Evolutionary conservation across 2,888 invertebrate genomes (phyloP).

Genomic region (Drosophila emarginata): DNA sequence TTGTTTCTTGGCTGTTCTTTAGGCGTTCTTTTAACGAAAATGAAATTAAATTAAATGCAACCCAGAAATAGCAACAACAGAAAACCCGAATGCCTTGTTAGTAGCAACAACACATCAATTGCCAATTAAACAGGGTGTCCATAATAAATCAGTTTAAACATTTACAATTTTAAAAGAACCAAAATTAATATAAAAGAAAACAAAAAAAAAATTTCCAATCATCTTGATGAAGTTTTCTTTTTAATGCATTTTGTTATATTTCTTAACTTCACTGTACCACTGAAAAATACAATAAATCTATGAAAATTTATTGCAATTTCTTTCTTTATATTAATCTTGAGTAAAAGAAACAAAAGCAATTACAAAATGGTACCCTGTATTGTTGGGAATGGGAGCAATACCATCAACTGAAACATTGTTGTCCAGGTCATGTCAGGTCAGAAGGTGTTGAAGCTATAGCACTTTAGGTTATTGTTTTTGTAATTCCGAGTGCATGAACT

Average conservation of each 20-base stretch:
- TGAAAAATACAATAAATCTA: too few species aligned
- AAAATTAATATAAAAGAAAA: too few species aligned
- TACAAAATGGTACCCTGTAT: constrained; percentile 17
- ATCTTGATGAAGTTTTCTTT: too few species aligned
- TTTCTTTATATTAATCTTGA: too few species aligned
- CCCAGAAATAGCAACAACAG: constrained; percentile 54
- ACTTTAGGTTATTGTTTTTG: constrained; percentile 5
- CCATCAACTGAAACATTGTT: constrained; percentile 32
- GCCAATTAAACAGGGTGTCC: constrained; percentile 12
- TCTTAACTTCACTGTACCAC: too few species aligned
- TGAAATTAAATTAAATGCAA: constrained; percentile 70
- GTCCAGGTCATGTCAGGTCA: constrained; percentile 37
- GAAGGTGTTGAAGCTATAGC: constrained; percentile 25
- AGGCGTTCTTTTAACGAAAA: constrained; percentile 60
- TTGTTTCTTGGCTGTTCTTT: constrained; percentile 38
- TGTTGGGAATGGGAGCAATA: background rate
- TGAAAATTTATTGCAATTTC: too few species aligned
- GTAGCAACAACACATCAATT: constrained; percentile 6
- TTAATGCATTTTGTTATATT: too few species aligned
- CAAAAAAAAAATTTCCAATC: too few species aligned
- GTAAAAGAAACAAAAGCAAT: too few species aligned
- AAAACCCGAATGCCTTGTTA: constrained; percentile 16
- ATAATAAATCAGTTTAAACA: background rate
- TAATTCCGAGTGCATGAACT: background rate
- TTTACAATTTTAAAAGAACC: too few species aligned